Base-by-base conservation (phyloP, 2,888 invertebrate genomes). In the Ichneumon xanthorius region DNA sequence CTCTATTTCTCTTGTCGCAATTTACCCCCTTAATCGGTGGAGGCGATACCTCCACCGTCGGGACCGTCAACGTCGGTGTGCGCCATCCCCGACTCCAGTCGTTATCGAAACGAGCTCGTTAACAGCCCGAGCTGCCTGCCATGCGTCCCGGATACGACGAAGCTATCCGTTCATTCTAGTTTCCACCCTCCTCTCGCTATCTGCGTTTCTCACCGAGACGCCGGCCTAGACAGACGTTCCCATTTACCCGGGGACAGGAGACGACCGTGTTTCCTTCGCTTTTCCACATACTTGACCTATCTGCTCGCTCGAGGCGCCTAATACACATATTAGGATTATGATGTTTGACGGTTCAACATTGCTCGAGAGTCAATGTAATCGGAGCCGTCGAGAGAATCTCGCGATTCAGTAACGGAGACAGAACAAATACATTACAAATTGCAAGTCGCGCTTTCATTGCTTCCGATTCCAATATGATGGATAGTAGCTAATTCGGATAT, bases 31-130 rank as follows among this genome's bases (percentile, higher is more conserved):
- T 48, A 48, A 63, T 75, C 75, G 48, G n/a, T n/a, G n/a, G 48
- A 63, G 63, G 19, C 63, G 63, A 48, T 33, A 48, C 33, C 48
- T 16, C 26, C 45, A n/a, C 11, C 63, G 30, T 9, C 9, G 26
- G 58, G 58, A 33, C 26, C 75, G 67, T 4, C 63, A 63, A 63
- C 63, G 16, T 30, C 63, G 63, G 33, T 63, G 63, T 40, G 53
- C 37, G 26, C 55, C 53, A 55, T 77, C 67, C 67, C 26, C 80
- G 63, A 48, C 58, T 75, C 50, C 53, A 65, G 84, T 84, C 77
- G 80, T 84, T 80, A 80, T 84, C 80, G 80, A 77, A 84, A 80
- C 80, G 80, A 73, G 84, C 80, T 80, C 84, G 80, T 84, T 84
- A 84, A 84, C 84, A 70, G 75, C 58, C 45, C 16, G 26, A 40